Evolutionary conservation across 64 coral and sea anemone genomes (phyloP), one percentile per base, ranked within the genome.

Genomic region (Stichodactyla helianthus): DNA sequence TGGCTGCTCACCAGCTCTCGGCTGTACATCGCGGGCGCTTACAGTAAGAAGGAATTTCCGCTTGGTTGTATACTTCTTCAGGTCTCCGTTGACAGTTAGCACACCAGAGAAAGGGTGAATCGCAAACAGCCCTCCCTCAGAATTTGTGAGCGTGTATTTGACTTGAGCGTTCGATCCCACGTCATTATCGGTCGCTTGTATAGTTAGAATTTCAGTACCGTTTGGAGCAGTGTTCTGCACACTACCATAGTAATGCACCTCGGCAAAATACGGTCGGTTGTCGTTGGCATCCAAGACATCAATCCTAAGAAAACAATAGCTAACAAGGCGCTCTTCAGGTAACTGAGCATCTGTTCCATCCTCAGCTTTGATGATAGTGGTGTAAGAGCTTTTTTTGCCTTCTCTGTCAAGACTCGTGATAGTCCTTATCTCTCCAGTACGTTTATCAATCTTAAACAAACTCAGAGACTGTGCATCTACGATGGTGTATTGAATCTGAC

Each of bases 281-380:
- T 96, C 94, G 22, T 96, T 96, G 10, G 20, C 71, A 27, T 96
- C 94, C 8, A 44, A 53, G 50, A 96, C 91, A 17, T 82, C 16
- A 0, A 96, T 82, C 10, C 50, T 85, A 6, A 96, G 14, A 11
- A 87, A 83, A 53, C 91, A 93, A 11, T 90, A 89, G 9, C 79
- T 76, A 4, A 96, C 79, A 77, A 96, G 89, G 8, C 94, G 79
- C 71, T 87, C 84, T 53, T 67, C 25, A 1, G 54, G 20, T 1
- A 59, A n/a, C n/a, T 57, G 85, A 5, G 77, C 82, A n/a, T 87
- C 70, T 2, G 86, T 84, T 1, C 94, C 94, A 77, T 96, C 94
- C 59, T 96, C 94, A 6, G 91, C 94, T 10, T 86, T 86, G 52
- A 96, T 62, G 51, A 90, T 93, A 17, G 89, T 51, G 4, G 50